Conservation (phyloP, 2,888 invertebrate genomes). For the Napeogenes sylphis region DNA sequence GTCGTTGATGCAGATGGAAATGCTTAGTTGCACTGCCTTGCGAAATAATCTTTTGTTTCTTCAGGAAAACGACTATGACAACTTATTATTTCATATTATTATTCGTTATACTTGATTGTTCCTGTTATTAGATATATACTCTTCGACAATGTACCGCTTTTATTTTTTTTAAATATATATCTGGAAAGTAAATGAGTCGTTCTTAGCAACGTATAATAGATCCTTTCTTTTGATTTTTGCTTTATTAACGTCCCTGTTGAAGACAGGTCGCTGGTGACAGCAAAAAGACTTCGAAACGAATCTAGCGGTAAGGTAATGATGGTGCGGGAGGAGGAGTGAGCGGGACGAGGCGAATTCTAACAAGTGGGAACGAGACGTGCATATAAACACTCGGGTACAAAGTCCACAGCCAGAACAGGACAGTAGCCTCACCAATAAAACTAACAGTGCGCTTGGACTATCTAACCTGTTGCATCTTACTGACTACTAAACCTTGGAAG, state of each 20-base stretch:
- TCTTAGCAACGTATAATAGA: background rate
- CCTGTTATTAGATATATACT: no score
- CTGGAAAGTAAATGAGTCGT: no score
- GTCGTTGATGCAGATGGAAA: constrained; percentile 24
- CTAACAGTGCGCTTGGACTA: constrained; percentile 27
- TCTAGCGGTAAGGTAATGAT: constrained; percentile 58
- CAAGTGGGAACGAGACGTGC: constrained; percentile 56
- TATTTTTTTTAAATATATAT: no score
- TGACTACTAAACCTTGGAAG: background rate
- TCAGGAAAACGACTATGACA: constrained; percentile 23
- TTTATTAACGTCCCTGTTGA: constrained; percentile 12
- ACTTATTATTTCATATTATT: constrained; percentile 9
- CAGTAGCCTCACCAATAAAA: constrained; percentile 54
- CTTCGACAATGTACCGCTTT: no score
- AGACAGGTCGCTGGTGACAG: constrained; percentile 37
- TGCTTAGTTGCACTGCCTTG: constrained; percentile 22
- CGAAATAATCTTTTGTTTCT: constrained; percentile 28
- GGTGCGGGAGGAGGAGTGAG: constrained; percentile 42
- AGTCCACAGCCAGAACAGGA: constrained; percentile 61
- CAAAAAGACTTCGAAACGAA: constrained; percentile 57
- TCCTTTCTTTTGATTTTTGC: background rate
- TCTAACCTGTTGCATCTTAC: constrained; percentile 23
- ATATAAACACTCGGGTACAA: constrained; percentile 66
- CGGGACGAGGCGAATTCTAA: constrained; percentile 37
- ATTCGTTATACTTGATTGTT: background rate